A percentile compares a stretch with the other conserved stretches of the same genome.
Conservation (phyloP, 2,797 vertebrate genomes). For the Mormyrops attenuatus region DNA sequence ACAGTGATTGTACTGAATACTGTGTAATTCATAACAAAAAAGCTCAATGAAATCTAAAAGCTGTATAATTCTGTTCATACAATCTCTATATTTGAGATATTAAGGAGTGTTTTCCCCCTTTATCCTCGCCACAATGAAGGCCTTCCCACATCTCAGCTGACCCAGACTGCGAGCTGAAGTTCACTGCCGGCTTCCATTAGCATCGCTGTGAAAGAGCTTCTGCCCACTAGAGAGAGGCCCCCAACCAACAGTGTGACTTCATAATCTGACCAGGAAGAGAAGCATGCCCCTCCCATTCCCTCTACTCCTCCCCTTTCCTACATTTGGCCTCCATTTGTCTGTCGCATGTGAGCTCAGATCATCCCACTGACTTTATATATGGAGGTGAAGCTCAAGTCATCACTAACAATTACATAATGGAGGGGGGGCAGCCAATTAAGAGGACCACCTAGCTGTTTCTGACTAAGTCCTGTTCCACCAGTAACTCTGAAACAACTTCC, state of each 20-base stretch:
- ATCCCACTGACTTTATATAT: constrained; percentile 5
- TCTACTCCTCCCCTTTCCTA: background rate
- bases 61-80: background rate
- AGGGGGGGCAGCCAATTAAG: background rate
- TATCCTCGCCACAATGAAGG: background rate
- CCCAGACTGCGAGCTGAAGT: background rate
- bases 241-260: background rate
- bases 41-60: background rate
- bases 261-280: background rate
- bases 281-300: background rate
- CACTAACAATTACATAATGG: background rate
- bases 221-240: background rate
- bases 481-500: background rate
- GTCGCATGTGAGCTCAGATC: background rate
- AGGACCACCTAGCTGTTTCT: background rate
- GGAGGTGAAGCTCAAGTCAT: background rate
- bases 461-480: background rate
- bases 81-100: background rate
- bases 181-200: background rate
- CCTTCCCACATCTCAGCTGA: background rate
- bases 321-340: background rate
- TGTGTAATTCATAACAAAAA: background rate
- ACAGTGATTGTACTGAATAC: background rate
- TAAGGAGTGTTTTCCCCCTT: background rate
- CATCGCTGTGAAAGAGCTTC: background rate